Conservation (phyloP, 2,888 invertebrate species). For the Zaprionus lineosus region DNA sequence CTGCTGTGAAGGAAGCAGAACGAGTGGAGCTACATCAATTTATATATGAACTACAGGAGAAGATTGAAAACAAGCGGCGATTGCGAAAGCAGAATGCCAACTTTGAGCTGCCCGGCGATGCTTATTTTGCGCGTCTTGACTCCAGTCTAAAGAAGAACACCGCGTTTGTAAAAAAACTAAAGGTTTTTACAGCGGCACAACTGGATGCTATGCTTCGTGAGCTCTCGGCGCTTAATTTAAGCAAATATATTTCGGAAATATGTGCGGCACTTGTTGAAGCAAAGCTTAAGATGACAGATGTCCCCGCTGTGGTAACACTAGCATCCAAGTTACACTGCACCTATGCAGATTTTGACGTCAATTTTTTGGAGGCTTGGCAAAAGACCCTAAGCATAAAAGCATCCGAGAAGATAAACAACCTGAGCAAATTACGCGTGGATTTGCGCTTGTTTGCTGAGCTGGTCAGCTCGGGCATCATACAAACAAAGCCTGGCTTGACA, state of each 20-base stretch:
- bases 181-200: conserved; percentile 93
- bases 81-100: conserved; percentile 85
- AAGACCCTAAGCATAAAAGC: conserved; percentile 92
- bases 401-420: conserved; percentile 91
- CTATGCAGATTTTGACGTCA: conserved; percentile 94
- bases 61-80: conserved; percentile 86
- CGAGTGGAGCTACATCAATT: conserved; percentile 84
- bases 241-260: conserved; percentile 98
- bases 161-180: conserved; percentile 97
- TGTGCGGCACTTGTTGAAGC: conserved; percentile 96
- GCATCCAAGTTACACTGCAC: conserved; percentile 94
- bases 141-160: conserved; percentile 99
- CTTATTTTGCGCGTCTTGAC: conserved; percentile 93
- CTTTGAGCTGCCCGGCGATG: conserved; percentile 88
- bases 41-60: conserved; percentile 86
- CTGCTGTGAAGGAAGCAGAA: conserved; percentile 82
- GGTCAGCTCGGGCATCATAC: conserved; percentile 91
- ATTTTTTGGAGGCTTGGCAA: conserved; percentile 96
- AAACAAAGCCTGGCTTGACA: conserved; percentile 91
- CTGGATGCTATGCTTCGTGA: conserved; percentile 93
- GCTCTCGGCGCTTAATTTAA: conserved; percentile 92
- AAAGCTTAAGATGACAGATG: conserved; percentile 97
- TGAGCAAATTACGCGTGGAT: conserved; percentile 97
- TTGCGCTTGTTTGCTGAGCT: conserved; percentile 96
- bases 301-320: conserved; percentile 92